Percentiles rank a stretch among this genome's conserved stretches.
These are phyloP conservation scores for Lamellibrachia satsuma DNA, from an alignment of 2,888 invertebrate species.

Conservation along the genomic window DNA sequence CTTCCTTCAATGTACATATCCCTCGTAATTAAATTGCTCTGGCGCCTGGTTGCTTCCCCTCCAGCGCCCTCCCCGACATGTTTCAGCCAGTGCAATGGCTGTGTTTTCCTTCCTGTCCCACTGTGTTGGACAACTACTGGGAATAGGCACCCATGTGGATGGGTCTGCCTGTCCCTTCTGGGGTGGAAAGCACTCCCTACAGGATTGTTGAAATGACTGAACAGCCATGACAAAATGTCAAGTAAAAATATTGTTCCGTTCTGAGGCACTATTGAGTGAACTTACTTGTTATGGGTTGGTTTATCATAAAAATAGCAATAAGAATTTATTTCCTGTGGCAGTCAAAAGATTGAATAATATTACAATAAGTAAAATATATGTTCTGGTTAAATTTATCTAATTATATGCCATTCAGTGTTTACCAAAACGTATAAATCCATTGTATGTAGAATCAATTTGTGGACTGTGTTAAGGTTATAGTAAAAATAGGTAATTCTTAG, in stretches of 20 bases:
- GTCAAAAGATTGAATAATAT: background rate
- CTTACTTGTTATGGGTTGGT: background rate
- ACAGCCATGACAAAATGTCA: background rate
- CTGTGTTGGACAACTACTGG: constrained; percentile 9
- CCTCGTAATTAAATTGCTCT: background rate
- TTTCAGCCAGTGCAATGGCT: background rate
- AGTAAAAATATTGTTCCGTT: background rate
- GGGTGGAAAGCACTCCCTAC: background rate
- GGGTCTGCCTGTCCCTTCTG: background rate
- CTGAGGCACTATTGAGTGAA: background rate
- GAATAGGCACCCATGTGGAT: background rate
- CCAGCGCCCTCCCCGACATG: background rate
- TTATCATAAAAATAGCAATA: background rate
- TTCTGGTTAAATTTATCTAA: background rate
- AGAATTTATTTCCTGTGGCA: background rate
- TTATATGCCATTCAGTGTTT: background rate
- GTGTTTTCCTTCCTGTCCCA: background rate
- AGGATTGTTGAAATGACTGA: background rate
- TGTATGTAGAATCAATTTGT: too few species aligned
- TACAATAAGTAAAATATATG: background rate
- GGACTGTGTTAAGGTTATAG: too few species aligned
- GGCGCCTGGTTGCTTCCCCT: background rate
- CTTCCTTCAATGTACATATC: background rate
- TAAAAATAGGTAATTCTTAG: too few species aligned
- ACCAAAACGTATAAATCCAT: too few species aligned